phyloP scores from a whole-genome alignment of 2,797 vertebrate species.

The Clarias fuscus region DNA sequence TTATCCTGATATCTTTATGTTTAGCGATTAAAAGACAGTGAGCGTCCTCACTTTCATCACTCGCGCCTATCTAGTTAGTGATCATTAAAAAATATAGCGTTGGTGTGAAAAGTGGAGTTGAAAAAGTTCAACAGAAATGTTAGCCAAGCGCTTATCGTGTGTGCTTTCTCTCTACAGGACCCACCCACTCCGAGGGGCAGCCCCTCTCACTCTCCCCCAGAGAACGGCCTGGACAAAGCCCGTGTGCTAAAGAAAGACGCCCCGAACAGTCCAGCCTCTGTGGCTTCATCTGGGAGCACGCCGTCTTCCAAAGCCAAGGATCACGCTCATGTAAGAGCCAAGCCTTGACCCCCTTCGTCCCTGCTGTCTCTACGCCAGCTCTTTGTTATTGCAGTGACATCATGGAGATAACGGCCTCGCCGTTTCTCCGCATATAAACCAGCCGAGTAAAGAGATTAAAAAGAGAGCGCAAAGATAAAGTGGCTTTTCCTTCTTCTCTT shows the following conservation, averaged over 20 bases:
- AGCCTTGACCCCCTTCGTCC: neutral
- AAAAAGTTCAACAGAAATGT: neutral
- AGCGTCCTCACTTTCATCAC: too few species aligned
- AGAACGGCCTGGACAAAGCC: slow-evolving; percentile 92
- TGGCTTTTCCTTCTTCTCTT: slow-evolving; percentile 50
- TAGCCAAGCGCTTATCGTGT: slow-evolving; percentile 49
- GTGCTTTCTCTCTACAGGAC: slow-evolving; percentile 72
- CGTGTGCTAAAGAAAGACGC: slow-evolving; percentile 88
- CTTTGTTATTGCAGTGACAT: neutral
- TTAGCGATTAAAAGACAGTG: too few species aligned
- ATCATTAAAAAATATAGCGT: neutral
- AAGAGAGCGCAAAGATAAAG: slow-evolving; percentile 53
- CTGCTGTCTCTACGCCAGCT: neutral
- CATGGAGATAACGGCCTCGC: slow-evolving; percentile 31
- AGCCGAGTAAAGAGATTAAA: slow-evolving; percentile 44
- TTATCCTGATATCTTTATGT: neutral
- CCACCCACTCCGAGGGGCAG: slow-evolving; percentile 89
- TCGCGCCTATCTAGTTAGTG: neutral
- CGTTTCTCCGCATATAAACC: slow-evolving; percentile 50
- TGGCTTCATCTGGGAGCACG: slow-evolving; percentile 95
- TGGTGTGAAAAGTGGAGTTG: neutral
- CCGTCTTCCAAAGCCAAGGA: slow-evolving; percentile 97
- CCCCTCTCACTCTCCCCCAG: slow-evolving; percentile 90
- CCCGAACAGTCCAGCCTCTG: slow-evolving; percentile 92
- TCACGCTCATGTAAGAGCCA: slow-evolving; percentile 83